Base-by-base conservation (phyloP, 2,113 vertebrate species). In the Chunga burmeisteri region DNA sequence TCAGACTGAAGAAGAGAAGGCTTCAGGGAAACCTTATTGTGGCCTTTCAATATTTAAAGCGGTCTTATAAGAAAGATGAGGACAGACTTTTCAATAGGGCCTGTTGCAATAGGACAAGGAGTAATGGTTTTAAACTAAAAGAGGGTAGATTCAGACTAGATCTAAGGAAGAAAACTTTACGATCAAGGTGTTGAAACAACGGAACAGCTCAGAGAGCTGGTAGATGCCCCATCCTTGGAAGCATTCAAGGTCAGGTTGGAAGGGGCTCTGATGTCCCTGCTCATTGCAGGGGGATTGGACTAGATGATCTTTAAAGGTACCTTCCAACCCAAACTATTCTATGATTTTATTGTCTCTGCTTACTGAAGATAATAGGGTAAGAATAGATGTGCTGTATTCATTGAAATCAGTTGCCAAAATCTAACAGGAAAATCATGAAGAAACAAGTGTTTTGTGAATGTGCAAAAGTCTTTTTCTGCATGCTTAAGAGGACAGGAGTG, bases 401-500 rank as follows among this genome's bases (percentile, higher is more conserved):
- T 32, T 29, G 6, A 62, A 79, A 58, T 46, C 42, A 27, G 19
- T 55, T 90, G 12, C 16, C 44, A 85, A 81, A 80, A 81, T 63
- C 11, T 63, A 63, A 9, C 4, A 49, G 44, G 25, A 94, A 74
- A 74, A 84, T 16, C 1, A 16, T 19, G 19, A 81, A 62, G 36
- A 59, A 58, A 1, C 0, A 1, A 58, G 12, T 0, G 2, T 29
- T 70, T 86, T 20, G 1, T 2, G 7, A 86, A 44, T 56, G 84
- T 11, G 2, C 5, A 38, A 30, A 17, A 38, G 53, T 40, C 2
- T 49, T 68, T 36, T 72, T n/a, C 49, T 62, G 16, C 46, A 30
- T 22, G 2, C 10, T 81, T 81, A 42, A 53, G 61, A 59, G 10
- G 30, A 5, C 3, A 44, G 17, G 9, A 32, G 0, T 38, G 19